Evolutionary conservation across 2,113 vertebrate species (phyloP), one percentile per base, ranked within the genome.

Genomic region (Rostratula benghalensis): DNA sequence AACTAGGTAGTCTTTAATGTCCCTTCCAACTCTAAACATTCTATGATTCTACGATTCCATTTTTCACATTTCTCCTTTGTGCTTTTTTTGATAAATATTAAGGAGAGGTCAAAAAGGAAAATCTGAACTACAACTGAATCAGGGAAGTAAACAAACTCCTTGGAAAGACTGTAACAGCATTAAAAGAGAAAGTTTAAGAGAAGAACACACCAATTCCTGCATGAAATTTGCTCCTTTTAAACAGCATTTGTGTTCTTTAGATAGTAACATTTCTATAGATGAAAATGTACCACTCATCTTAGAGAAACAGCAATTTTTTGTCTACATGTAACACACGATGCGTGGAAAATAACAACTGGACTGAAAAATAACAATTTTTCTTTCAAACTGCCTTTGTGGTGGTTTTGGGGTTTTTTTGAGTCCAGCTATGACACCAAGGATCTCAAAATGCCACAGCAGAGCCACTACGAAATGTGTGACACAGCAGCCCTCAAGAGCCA

Each of bases 331-430:
- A 83, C 19, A 12, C 31, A 46, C 1, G 68, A 23, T 14, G 13
- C 37, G 31, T 10, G 20, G 46, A 12, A 82, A 64, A 15, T 50
- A 54, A 60, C 0, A 0, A 59, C 31, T 22, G 28, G 24, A 45
- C 19, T 54, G 68, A 84, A 89, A 84, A 93, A 37, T 3, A 65
- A 76, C 22, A 73, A 70, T 87, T 86, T 85, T 83, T 46, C 61
- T 82, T 87, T 63, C 43, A 45, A 33, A 43, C 4, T 45, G 48
- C 16, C n/a, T 50, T 50, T 56, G 45, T n/a, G n/a, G 24, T 33
- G 25, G 15, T 43, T 43, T 43, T n/a, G n/a, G 43, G 43, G 19
- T 18, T 68, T 63, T 54, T 70, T n/a, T 48, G 30, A 5, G 8
- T 43, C 45, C 35, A 83, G 41, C 7, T 9, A 17, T 1, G 37